Base-by-base conservation (phyloP, 2,113 vertebrate genomes). In the Hippocampus comes region DNA sequence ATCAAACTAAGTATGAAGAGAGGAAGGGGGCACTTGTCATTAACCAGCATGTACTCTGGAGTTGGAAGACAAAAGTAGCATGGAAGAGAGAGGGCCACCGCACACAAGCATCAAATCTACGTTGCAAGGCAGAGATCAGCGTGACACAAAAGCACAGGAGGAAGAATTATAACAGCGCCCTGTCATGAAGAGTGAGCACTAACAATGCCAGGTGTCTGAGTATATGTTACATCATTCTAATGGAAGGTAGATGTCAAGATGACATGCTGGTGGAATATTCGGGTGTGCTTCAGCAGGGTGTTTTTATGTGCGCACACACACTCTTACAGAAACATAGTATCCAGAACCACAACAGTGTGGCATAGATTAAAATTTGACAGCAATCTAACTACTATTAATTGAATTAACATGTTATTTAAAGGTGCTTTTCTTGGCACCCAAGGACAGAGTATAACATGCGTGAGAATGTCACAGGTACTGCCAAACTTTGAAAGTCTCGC, bases 1-100 rank as follows among this genome's bases (percentile, higher is more conserved):
- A 89, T 90, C 87, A 87, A 84, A 87, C 65, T 66, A 75, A 84
- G 80, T 84, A 78, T 77, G 73, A 79, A 73, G 70, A 68, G 72
- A 63, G 67, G 68, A n/a, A 57, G 71, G 68, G 80, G 77, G 80
- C 65, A 42, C 66, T 81, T 78, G 82, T 85, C 82, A 77, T 72
- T 77, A 78, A 71, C 84, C 82, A 79, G 78, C 84, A 79, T 74
- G 86, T 87, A 80, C 75, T 70, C 63, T 14, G 25, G 64, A 76
- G 74, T 63, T 38, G 64, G 63, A 72, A 64, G 72, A 79, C 71
- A 87, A 85, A 83, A 85, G 56, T 67, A 25, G 64, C 43, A 42
- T 20, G 30, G 27, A 46, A 48, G 10, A 67, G 77, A 42, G 56
- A 23, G 41, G 67, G 67, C 68, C 51, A 74, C 51, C 72, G 57